Conservation (phyloP, 2,888 invertebrate species). For the Barypeithes pellucidus region DNA sequence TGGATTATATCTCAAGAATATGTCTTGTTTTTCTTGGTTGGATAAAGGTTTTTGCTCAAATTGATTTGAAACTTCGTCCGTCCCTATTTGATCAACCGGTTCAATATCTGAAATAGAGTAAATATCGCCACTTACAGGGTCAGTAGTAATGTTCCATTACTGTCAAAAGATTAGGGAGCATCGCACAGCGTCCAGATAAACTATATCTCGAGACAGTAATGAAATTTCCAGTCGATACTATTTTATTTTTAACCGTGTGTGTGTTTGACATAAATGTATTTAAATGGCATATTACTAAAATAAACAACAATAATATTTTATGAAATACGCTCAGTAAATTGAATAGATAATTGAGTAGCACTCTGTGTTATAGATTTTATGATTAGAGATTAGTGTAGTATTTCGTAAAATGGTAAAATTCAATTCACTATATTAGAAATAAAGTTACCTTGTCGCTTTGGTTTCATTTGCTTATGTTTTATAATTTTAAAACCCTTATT, state of each 20-base stretch:
- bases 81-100: constrained; percentile 1
- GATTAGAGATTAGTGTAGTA: no score
- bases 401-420: no score
- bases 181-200: no score
- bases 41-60: constrained; percentile 32
- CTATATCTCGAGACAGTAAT: no score
- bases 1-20: constrained; percentile 53
- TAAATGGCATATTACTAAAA: background rate
- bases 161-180: no score
- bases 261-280: background rate
- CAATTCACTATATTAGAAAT: no score
- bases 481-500: background rate
- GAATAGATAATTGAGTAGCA: no score
- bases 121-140: no score
- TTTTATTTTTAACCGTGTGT: background rate
- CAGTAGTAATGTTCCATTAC: no score
- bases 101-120: background rate
- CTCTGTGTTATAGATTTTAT: no score
- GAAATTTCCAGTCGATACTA: background rate
- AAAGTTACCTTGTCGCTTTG: constrained; percentile 9
- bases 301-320: no score
- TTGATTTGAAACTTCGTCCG: background rate
- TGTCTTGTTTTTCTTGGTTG: constrained; percentile 43
- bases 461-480: constrained; percentile 42
- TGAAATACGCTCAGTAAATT: no score